phyloP scores from a whole-genome alignment of 2,797 vertebrate species.

The Pogoniulus pusillus region DNA sequence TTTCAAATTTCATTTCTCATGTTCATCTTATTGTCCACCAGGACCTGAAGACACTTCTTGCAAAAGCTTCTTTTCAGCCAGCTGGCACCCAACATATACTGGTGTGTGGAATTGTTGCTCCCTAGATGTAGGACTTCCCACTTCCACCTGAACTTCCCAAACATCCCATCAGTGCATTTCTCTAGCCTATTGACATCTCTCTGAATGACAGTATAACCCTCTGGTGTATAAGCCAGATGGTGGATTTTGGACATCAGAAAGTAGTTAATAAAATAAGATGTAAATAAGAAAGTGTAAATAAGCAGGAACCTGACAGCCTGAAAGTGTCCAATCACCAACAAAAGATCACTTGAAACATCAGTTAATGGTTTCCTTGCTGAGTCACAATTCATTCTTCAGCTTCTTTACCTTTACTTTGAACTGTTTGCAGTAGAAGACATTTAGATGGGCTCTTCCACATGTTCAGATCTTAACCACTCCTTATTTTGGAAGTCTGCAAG shows the following conservation, averaged over 20 bases:
- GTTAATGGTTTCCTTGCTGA: not conserved
- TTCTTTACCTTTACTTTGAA: not conserved
- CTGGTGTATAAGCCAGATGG: fast-evolving
- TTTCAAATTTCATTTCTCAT: not conserved
- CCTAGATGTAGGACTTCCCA: not conserved
- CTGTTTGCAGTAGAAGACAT: not conserved
- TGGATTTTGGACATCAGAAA: not conserved
- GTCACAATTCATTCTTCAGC: not conserved
- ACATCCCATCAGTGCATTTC: not conserved
- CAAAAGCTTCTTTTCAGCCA: not conserved
- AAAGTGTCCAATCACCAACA: not conserved
- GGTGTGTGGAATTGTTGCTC: not conserved
- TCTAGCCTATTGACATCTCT: not conserved
- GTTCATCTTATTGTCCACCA: not conserved
- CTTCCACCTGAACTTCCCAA: not conserved
- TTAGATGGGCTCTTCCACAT: not conserved
- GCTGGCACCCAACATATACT: not conserved
- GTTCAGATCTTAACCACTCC: not conserved
- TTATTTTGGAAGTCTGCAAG: not conserved
- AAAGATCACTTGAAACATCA: not conserved
- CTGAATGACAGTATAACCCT: not conserved
- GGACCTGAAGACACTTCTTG: not conserved
- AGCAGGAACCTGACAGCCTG: not conserved
- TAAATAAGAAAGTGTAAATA: not conserved
- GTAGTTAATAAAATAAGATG: not conserved